A percentile compares a stretch with the other conserved stretches of the same genome.
Conservation (phyloP, 2,797 vertebrate genomes). For the Tragelaphus oryx region DNA sequence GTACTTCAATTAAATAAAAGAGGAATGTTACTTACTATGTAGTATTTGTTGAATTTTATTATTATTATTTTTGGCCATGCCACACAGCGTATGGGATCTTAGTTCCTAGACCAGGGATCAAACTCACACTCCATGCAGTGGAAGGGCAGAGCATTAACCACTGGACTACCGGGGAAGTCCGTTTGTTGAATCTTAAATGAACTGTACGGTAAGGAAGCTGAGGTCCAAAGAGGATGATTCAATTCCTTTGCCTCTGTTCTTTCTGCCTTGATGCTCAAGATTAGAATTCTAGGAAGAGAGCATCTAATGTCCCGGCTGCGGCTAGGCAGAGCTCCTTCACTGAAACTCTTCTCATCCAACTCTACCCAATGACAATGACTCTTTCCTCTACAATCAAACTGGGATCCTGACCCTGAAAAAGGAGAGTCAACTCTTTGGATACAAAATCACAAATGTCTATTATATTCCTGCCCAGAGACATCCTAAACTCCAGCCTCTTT, state of each 20-base stretch:
- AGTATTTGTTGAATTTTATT: not conserved
- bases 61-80: not conserved
- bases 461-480: not conserved
- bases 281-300: not conserved
- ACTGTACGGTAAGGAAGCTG: not conserved
- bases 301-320: not conserved
- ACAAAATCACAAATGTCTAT: not conserved
- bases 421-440: too few relatives aligned
- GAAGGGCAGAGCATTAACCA: not conserved
- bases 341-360: not conserved
- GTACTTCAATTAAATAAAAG: not conserved
- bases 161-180: not conserved
- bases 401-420: not conserved
- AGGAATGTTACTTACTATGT: not conserved
- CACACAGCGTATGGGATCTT: not conserved
- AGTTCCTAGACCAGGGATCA: not conserved
- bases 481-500: not conserved
- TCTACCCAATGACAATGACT: not conserved
- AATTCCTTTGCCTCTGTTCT: not conserved
- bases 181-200: not conserved
- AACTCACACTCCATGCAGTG: accelerated
- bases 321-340: not conserved
- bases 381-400: not conserved
- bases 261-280: not conserved
- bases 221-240: not conserved